A percentile compares a stretch with the other conserved stretches of the same genome.
These are phyloP conservation scores for Danionella cerebrum DNA, from an alignment of 2,113 vertebrate species.

Conservation along the genomic window DNA sequence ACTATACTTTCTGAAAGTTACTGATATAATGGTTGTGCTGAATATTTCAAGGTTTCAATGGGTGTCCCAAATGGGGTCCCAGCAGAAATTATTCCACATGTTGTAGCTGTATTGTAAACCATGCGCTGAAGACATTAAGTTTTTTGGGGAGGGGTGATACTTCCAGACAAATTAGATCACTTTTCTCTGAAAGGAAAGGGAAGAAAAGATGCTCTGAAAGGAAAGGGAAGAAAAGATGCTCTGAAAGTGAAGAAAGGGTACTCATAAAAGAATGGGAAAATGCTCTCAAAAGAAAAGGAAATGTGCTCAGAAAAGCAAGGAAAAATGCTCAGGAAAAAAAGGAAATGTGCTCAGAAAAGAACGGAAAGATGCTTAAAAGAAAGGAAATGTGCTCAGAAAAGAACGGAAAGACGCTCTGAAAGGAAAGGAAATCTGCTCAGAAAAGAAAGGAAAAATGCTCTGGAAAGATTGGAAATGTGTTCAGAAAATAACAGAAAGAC, in stretches of 20 bases:
- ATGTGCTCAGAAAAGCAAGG: not conserved
- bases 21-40: not conserved
- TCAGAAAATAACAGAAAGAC: too few species aligned
- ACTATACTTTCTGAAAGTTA: not conserved
- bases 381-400: not conserved
- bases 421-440: not conserved
- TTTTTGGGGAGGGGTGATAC: conserved; percentile 5
- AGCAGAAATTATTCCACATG: not conserved
- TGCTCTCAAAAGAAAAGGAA: not conserved
- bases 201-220: not conserved
- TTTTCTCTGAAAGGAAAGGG: not conserved
- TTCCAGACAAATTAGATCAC: conserved; percentile 5
- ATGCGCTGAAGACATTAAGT: conserved; percentile 37
- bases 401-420: not conserved
- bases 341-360: too few species aligned
- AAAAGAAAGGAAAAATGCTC: not conserved
- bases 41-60: not conserved
- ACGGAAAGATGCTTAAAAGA: not conserved
- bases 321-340: too few species aligned
- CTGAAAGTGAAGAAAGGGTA: not conserved
- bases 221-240: not conserved
- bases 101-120: not conserved
- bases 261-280: not conserved
- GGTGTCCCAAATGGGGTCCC: not conserved
- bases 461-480: too few species aligned